These are phyloP conservation scores for Shinisaurus crocodilurus DNA, from an alignment of 2,113 vertebrate genomes.

Conservation along the genomic window DNA sequence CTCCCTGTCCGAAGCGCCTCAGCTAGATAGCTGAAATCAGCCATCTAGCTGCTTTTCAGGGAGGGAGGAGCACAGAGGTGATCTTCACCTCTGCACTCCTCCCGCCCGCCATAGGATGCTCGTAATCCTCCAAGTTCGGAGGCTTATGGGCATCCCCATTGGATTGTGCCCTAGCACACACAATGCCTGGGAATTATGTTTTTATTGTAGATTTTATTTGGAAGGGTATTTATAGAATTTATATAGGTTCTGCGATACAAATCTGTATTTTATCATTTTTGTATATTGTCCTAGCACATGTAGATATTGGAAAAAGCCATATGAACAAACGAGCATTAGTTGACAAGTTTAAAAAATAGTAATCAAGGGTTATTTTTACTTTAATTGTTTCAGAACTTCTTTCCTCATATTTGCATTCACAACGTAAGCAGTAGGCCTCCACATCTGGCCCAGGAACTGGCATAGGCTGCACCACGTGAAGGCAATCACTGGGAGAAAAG, in stretches of 20 bases:
- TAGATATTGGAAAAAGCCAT: neutral
- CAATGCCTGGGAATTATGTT: neutral
- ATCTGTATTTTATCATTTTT: neutral
- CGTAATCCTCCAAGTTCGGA: too few relatives aligned
- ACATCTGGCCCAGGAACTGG: slow-evolving; percentile 94
- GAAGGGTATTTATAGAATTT: neutral
- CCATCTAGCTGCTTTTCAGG: too few relatives aligned
- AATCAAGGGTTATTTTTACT: slow-evolving; percentile 71
- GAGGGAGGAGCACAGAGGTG: too few relatives aligned
- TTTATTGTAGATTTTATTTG: neutral
- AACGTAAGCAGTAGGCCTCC: slow-evolving; percentile 97
- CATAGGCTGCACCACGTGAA: slow-evolving; percentile 96
- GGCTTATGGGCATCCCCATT: too few relatives aligned
- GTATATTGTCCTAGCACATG: neutral
- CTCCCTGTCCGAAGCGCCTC: too few relatives aligned
- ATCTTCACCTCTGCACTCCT: too few relatives aligned
- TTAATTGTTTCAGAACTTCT: slow-evolving; percentile 97
- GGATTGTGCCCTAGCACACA: too few relatives aligned
- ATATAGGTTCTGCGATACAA: neutral
- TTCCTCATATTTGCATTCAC: slow-evolving; percentile 99
- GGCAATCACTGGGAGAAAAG: slow-evolving; percentile 83
- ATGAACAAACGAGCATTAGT: neutral
- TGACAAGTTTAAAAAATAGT: neutral
- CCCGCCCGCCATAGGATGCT: too few relatives aligned
- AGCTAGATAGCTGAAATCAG: too few relatives aligned